Evolutionary conservation across 2,113 vertebrate species (phyloP), one percentile per base, ranked within the genome.

Genomic region (Rhineura floridana): DNA sequence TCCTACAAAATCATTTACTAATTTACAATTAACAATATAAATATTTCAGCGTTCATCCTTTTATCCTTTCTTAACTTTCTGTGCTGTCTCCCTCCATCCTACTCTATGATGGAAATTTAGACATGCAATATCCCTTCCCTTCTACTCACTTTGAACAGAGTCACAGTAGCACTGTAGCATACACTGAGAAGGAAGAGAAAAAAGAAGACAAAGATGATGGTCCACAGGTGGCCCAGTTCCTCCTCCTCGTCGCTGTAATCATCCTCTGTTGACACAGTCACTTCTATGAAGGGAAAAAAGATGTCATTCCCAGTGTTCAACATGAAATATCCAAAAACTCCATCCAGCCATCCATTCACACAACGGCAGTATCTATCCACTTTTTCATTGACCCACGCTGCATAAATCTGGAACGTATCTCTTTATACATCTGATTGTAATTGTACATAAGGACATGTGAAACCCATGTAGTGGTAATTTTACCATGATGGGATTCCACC

Each of bases 111-210:
- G 44, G 6, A 73, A 42, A 19, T 39, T 10, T 36, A 52, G 48
- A 17, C 3, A 36, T 21, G 36, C 59, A 55, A 21, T 30, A 33
- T 3, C 28, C 11, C 50, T 46, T 44, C 36, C 15, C 36, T 15
- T 8, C 5, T 28, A 17, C 93, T 48, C 23, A 96, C 95, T 93
- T 96, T 96, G 90, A 94, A 93, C 62, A 96, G 87, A 1, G 95
- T 96, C 80, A 95, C 82, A 0, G 93, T 93, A 84, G 95, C 93
- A 0, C 95, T 94, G 78, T 95, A 95, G 89, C 93, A 94, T 69
- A 95, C 92, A 3, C 95, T 96, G 88, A 96, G 91, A 90, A 96
- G 93, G 90, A 96, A 96, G 80, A 96, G 95, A 17, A 91, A 90
- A 90, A 95, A 94, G 92, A 96, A 96, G 93, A 96, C 80, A 44